phyloP scores from a whole-genome alignment of 2,888 invertebrate genomes.

The Brachyopa scutellaris region DNA sequence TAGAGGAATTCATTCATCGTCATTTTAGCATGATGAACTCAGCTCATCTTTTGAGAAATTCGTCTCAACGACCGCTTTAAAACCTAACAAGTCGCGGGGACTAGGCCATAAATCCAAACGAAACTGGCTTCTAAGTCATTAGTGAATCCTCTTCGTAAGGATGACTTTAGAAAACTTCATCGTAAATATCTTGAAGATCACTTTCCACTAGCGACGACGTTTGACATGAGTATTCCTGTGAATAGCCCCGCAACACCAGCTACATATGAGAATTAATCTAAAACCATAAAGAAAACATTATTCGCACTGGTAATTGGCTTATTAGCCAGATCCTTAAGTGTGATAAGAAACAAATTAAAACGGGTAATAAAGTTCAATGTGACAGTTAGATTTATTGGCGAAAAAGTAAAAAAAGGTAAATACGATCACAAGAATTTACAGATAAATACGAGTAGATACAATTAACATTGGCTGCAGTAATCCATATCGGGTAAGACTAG shows the following conservation, averaged over 20 bases:
- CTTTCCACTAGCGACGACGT: neutral
- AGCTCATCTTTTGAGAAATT: no score
- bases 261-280: no score
- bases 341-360: slow-evolving; percentile 1
- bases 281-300: neutral
- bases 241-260: no score
- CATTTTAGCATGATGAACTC: no score
- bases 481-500: neutral
- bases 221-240: no score
- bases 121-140: neutral
- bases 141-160: neutral
- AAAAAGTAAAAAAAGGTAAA: no score
- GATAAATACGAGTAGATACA: no score
- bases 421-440: no score
- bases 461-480: slow-evolving; percentile 18
- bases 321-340: neutral
- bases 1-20: no score
- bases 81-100: no score
- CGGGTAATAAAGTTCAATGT: neutral
- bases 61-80: no score
- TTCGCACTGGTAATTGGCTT: slow-evolving; percentile 11
- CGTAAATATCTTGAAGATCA: neutral
- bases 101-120: neutral
- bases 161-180: neutral
- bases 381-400: slow-evolving; percentile 2